A percentile compares a stretch with the other conserved stretches of the same genome.
Evolutionary conservation across 30 jellyfish, hydroid and myxozoan species (phyloP).

Genomic region (Turritopsis dohrnii): DNA sequence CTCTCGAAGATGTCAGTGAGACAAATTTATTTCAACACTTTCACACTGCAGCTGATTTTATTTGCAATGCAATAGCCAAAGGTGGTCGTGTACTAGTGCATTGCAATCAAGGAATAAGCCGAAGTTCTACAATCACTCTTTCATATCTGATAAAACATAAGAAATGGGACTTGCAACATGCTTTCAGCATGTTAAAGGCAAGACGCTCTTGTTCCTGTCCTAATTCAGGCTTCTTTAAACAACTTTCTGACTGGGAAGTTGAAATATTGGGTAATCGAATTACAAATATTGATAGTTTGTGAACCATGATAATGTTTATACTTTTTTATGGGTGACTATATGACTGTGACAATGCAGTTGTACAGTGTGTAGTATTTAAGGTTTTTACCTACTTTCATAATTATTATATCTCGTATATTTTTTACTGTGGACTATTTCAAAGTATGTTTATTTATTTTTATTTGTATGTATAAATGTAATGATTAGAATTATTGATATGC

Average conservation of each 20-base stretch:
- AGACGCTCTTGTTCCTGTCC: slow-evolving; percentile 78
- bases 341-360: not conserved
- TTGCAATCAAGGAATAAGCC: slow-evolving; percentile 78
- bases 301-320: not conserved
- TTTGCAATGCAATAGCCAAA: slow-evolving; percentile 43
- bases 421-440: not conserved
- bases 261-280: slow-evolving; percentile 37
- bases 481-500: not conserved
- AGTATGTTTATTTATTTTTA: not conserved
- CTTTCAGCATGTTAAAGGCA: slow-evolving; percentile 44
- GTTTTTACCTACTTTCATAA: not conserved
- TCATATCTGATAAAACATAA: slow-evolving; percentile 61
- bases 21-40: slow-evolving; percentile 42
- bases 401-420: too few species aligned
- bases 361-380: not conserved
- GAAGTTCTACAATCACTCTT: slow-evolving; percentile 64
- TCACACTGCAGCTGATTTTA: slow-evolving; percentile 52
- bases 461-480: not conserved
- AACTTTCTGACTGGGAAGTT: slow-evolving; percentile 69
- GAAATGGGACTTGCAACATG: slow-evolving; percentile 42
- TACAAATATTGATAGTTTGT: slow-evolving; percentile 42
- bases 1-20: slow-evolving; percentile 58
- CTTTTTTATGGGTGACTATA: not conserved
- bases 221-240: slow-evolving; percentile 68
- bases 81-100: slow-evolving; percentile 65